These are phyloP conservation scores for Taeniopygia guttata DNA, from an alignment of 2,797 vertebrate genomes.

Conservation along the genomic window DNA sequence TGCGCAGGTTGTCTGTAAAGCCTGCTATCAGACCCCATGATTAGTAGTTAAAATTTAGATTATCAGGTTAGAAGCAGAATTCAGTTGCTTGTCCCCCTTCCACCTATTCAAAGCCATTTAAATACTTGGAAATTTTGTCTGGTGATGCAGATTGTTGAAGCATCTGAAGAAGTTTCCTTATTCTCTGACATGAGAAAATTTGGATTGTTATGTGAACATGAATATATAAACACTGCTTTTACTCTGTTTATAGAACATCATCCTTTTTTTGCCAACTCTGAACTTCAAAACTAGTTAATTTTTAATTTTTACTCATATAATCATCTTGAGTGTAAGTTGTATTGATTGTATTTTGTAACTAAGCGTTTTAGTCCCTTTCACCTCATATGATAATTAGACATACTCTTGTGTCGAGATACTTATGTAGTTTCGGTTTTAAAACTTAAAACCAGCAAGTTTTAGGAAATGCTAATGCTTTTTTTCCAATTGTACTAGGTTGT, in stretches of 20 bases:
- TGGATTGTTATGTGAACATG: neutral
- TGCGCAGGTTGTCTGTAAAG: neutral
- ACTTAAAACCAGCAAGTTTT: neutral
- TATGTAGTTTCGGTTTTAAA: neutral
- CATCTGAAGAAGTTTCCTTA: neutral
- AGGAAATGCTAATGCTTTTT: neutral
- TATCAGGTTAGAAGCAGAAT: neutral
- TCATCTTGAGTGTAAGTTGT: neutral
- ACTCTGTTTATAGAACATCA: neutral
- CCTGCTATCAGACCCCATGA: neutral
- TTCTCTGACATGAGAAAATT: neutral
- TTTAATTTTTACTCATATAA: neutral
- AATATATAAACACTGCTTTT: neutral
- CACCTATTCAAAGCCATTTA: neutral
- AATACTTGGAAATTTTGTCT: neutral
- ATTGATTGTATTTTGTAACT: neutral
- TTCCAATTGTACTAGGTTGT: slow-evolving; percentile 83
- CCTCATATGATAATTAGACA: neutral
- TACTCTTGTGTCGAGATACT: neutral
- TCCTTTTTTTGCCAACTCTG: neutral
- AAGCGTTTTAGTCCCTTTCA: neutral
- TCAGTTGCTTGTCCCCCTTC: neutral
- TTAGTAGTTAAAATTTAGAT: neutral
- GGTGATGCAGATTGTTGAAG: neutral
- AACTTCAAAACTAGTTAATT: neutral